Evolutionary conservation across 2,888 invertebrate species (phyloP).

Genomic region (Dasysyrphus albostriatus): DNA sequence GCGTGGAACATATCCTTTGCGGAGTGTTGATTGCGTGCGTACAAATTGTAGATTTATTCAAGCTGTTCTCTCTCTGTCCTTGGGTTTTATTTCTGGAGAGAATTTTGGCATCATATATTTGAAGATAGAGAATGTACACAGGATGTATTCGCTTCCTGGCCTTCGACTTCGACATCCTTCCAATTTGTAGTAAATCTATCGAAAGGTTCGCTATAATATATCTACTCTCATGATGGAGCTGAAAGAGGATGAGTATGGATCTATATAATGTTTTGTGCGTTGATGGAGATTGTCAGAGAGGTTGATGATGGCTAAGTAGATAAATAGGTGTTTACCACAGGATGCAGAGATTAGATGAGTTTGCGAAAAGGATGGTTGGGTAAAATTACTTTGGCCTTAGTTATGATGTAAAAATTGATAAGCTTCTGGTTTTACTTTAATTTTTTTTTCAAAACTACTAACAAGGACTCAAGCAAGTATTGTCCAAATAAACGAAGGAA

Average conservation of each 20-base stretch:
- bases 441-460: no score
- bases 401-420: not conserved
- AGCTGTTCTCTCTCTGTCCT: conserved; percentile 52
- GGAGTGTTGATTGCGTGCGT: conserved; percentile 75
- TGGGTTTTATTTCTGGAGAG: conserved; percentile 23
- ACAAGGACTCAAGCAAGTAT: no score
- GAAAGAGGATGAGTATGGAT: conserved; percentile 23
- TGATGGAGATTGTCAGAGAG: conserved; percentile 21
- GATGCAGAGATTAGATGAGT: conserved; percentile 67
- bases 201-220: conserved; percentile 68
- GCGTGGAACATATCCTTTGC: conserved; percentile 72
- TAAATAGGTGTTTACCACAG: conserved; percentile 70
- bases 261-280: not conserved
- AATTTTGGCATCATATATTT: not conserved
- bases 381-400: not conserved
- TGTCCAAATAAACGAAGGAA: no score
- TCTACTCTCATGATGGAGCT: conserved; percentile 50
- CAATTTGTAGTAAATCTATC: conserved; percentile 76
- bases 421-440: no score
- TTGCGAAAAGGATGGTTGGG: not conserved
- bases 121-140: not conserved
- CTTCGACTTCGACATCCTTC: conserved; percentile 69
- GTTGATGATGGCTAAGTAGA: conserved; percentile 68
- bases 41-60: conserved; percentile 76
- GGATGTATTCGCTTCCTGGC: conserved; percentile 37